These are phyloP conservation scores for Apostichopus leukothele DNA, from an alignment of 53 echinoderm and acorn worm genomes.

Conservation along the genomic window DNA sequence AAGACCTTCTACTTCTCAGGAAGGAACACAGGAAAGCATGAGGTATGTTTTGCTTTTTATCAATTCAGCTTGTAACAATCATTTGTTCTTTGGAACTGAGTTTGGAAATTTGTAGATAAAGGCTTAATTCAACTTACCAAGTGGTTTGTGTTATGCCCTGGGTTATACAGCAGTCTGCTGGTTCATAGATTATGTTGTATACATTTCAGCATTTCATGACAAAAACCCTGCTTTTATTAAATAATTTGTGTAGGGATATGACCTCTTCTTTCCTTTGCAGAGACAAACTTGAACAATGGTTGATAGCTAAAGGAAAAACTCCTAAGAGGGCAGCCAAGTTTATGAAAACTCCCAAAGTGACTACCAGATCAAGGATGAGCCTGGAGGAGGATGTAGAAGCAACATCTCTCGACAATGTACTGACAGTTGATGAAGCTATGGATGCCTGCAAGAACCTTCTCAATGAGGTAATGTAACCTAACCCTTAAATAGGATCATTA, in stretches of 20 bases:
- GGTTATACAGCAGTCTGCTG: too few species aligned
- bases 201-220: too few species aligned
- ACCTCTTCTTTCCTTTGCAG: slow-evolving; percentile 27
- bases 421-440: slow-evolving; percentile 26
- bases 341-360: slow-evolving; percentile 6
- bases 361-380: neutral
- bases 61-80: too few species aligned
- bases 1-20: neutral
- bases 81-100: too few species aligned
- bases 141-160: too few species aligned
- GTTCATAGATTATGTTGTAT: too few species aligned
- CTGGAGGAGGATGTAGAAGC: neutral
- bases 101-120: too few species aligned
- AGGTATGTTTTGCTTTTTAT: neutral
- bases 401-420: neutral
- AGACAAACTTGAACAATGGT: slow-evolving; percentile 70
- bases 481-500: too few species aligned
- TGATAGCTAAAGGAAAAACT: slow-evolving; percentile 77
- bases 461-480: slow-evolving; percentile 25
- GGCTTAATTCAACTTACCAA: too few species aligned
- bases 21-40: neutral
- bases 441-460: slow-evolving; percentile 33
- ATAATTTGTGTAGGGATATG: too few species aligned
- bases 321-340: slow-evolving; percentile 50
- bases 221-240: too few species aligned